Evolutionary conservation across 2,888 invertebrate species (phyloP).

Genomic region (Apamea sordens): DNA sequence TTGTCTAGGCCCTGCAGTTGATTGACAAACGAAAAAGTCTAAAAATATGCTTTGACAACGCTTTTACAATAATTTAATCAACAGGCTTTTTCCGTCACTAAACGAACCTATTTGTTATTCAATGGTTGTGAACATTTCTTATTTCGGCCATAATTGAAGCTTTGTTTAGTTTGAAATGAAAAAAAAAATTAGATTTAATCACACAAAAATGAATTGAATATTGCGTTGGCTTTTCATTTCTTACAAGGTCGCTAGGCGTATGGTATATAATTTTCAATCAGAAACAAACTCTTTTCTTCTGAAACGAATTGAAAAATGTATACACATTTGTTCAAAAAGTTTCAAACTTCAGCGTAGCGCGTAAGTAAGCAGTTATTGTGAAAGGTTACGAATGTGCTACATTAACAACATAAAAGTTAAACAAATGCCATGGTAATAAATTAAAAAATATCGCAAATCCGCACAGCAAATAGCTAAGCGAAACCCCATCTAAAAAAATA

Average conservation of each 20-base stretch:
- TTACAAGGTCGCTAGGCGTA: constrained; percentile 41
- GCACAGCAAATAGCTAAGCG: constrained; percentile 11
- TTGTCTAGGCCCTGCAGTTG: neutral
- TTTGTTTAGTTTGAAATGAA: neutral
- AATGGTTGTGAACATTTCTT: neutral
- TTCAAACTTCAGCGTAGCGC: constrained; percentile 37
- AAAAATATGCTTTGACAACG: neutral
- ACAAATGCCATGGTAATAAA: neutral
- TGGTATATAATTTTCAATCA: neutral
- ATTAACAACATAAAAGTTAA: neutral
- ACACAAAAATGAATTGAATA: neutral
- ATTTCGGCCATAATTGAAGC: constrained; percentile 1
- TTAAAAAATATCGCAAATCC: constrained; percentile 24
- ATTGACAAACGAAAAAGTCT: constrained; percentile 1
- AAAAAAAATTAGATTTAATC: neutral
- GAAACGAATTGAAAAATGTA: constrained; percentile 6
- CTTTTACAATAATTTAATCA: constrained; percentile 13
- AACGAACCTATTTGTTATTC: constrained; percentile 21
- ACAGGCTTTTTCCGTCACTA: neutral
- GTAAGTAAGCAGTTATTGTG: neutral
- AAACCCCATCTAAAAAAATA: neutral
- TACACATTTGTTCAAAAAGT: neutral
- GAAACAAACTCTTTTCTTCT: constrained; percentile 3
- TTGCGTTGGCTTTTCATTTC: constrained; percentile 30
- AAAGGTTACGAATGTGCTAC: neutral